Evolutionary conservation across 1,140 invertebrate genomes (phyloP), one percentile per base, ranked within the genome.

Genomic region (Drosophila carrolli): DNA sequence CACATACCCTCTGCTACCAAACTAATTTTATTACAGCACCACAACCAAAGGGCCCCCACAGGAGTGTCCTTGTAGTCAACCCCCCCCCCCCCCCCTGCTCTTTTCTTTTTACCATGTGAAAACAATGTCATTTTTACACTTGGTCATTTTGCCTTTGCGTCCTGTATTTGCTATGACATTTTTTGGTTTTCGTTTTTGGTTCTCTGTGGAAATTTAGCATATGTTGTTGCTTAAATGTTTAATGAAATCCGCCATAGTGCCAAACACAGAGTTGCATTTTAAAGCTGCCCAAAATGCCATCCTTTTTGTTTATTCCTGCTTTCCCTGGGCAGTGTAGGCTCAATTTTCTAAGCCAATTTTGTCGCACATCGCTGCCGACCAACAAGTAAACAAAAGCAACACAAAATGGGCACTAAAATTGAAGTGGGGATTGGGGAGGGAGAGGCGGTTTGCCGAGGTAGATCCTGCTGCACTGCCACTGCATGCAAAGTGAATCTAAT

Each of bases 101-200:
- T 19, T 8, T 37, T 53, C 35, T 35, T 40, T 37, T 53, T 35
- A 14, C 43, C 47, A 27, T 59, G 47, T 46, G 47, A 75, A 79
- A 88, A 86, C 83, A 86, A 88, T 86, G 84, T 89, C 75, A 83
- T 79, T 83, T 85, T 88, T 86, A 77, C 84, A 88, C 84, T 83
- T 73, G 75, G 84, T 83, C 84, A 88, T 89, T 88, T 77, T 76
- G 81, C 56, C 57, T 61, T 76, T 72, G 54, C 37, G 60, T 56
- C 75, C 50, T 43, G 16, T 35, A 46, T 48, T 61, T 54, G 29
- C 29, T 23, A 32, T 56, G 54, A 19, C 14, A 23, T 35, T 56
- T 16, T 11, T 29, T 5, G n/a, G 27, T 50, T 62, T 54, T 76
- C 19, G 43, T 67, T 70, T 23, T 51, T 51, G 37, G 38, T 63